Evolutionary conservation across 1,140 invertebrate species (phyloP).

Genomic region (Cherax quadricarinatus): DNA sequence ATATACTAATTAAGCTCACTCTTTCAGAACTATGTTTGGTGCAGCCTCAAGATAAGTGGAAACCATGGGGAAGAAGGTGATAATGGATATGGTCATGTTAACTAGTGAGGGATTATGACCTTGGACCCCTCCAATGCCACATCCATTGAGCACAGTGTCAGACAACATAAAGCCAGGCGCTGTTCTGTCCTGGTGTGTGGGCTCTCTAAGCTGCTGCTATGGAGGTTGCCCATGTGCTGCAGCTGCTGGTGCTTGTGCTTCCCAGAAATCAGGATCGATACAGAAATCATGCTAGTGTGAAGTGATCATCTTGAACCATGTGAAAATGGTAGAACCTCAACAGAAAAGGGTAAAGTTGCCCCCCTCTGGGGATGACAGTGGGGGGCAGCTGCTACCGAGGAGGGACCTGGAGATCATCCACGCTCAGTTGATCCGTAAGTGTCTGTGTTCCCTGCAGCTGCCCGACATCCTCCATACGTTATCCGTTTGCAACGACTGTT

Average conservation of each 20-base stretch:
- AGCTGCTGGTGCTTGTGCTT: conserved; percentile 1
- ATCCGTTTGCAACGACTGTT: conserved; percentile 69
- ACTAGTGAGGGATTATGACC: conserved; percentile 12
- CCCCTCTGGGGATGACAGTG: conserved; percentile 58
- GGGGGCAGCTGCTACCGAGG: conserved; percentile 54
- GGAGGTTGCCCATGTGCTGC: conserved; percentile 34
- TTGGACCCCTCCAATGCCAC: conserved; percentile 5
- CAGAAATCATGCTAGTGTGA: conserved; percentile 34
- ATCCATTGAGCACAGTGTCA: background rate
- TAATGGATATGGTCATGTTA: background rate
- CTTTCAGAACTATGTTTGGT: background rate
- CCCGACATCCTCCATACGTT: conserved; percentile 70
- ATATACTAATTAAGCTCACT: background rate
- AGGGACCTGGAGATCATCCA: conserved; percentile 67
- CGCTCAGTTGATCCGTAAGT: conserved; percentile 59
- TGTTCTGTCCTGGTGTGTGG: background rate
- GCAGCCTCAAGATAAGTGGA: background rate
- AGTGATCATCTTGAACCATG: conserved; percentile 50
- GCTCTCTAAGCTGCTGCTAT: conserved; percentile 39
- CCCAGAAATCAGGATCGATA: conserved; percentile 35
- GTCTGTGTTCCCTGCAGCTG: conserved; percentile 70
- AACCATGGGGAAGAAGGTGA: background rate
- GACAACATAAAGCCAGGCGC: conserved; percentile 15
- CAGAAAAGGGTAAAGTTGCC: conserved; percentile 73
- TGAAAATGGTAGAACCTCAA: conserved; percentile 73